Percentiles rank a stretch among this genome's conserved stretches.
Evolutionary conservation across 2,113 vertebrate species (phyloP).

Genomic region (Crotophaga sulcirostris): DNA sequence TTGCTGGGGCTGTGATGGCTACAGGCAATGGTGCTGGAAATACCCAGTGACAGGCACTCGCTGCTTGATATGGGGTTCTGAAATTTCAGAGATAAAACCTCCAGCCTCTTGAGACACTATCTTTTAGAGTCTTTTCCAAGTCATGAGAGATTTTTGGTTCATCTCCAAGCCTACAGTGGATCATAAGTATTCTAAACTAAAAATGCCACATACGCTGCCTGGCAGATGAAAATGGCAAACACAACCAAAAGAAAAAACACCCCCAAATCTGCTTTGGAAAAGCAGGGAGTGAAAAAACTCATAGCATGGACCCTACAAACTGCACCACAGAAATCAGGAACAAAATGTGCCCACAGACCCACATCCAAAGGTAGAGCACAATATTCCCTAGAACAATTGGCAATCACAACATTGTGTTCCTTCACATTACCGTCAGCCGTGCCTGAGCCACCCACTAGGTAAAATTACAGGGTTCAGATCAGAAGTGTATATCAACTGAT

Average conservation of each 20-base stretch:
- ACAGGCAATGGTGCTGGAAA: neutral
- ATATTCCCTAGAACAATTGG: neutral
- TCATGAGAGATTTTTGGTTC: neutral
- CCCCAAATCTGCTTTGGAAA: neutral
- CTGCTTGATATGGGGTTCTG: neutral
- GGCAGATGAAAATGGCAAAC: neutral
- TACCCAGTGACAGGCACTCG: accelerated
- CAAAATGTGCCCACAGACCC: neutral
- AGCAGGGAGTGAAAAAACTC: neutral
- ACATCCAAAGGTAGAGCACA: neutral
- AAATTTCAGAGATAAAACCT: neutral
- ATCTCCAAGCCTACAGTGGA: neutral
- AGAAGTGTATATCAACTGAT: neutral
- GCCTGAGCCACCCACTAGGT: constrained; percentile 24
- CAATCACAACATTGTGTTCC: neutral
- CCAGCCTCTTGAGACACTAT: neutral
- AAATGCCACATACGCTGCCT: neutral
- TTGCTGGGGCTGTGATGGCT: neutral
- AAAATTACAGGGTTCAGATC: constrained; percentile 13
- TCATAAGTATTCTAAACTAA: neutral
- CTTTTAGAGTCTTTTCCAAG: neutral
- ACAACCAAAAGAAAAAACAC: neutral
- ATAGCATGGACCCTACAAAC: neutral
- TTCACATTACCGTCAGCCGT: neutral
- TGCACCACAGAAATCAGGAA: neutral